Base-by-base conservation (phyloP, 1,140 invertebrate species). In the Diabrotica virgifera region DNA sequence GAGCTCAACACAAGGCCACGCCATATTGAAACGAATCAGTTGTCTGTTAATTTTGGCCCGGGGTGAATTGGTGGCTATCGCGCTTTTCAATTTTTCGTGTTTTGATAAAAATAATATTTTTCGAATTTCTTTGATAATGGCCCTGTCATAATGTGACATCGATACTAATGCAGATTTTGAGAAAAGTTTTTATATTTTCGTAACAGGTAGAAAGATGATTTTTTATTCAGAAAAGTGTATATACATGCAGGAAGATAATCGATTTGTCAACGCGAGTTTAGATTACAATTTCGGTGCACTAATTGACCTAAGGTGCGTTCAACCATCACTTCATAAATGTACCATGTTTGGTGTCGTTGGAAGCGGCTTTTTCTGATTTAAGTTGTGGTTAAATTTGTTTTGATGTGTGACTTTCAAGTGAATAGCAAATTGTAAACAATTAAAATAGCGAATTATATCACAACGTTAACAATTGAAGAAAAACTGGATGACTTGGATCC, bases 21-120 rank as follows among this genome's bases (percentile, higher is more conserved):
- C 78, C 77, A 78, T 79, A 74, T 78, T 77, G 76, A 77, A 79
- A 78, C 75, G 74, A 79, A 78, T 77, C 76, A 78, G 75, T 77
- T 73, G 72, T 77, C 74, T 76, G 75, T 78, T 77, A 75, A 75
- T 76, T 77, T 76, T 72, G 74, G 69, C 59, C 36, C 63, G 70
- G 70, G 67, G 72, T 70, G 70, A 75, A 72, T 71, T 76, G 67
- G 62, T 72, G 62, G 62, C 53, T 24, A 24, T 68, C 67, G 64
- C 69, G 65, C 69, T 70, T 46, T 46, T 66, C 57, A 52, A 59
- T 69, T 67, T 72, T 75, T 61, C 59, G 61, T 62, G 59, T 65
- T 72, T 72, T 70, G 64, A 46, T 57, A 37, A 59, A 61, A 46
- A 37, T 62, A 64, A 69, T 66, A 67, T 69, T 58, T 62, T 55